Base-by-base conservation (phyloP, 2,797 vertebrate species). In the Platalea minor region DNA sequence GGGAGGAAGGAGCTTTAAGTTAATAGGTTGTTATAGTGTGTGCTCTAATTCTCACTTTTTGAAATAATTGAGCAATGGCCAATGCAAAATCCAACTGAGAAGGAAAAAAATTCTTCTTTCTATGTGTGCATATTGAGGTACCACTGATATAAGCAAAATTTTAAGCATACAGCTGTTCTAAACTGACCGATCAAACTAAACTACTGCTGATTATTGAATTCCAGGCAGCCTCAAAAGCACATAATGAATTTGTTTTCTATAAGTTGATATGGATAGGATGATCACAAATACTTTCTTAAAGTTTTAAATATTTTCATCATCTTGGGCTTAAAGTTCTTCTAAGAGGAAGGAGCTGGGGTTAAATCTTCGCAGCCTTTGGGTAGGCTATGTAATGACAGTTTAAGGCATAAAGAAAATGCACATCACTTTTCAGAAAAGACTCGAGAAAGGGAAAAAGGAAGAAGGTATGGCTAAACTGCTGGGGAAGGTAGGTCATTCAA, bases 321-420 rank as follows among this genome's bases (percentile, higher is more conserved):
- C 25, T 76, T 56, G 20, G 17, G 11, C 5, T 50, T 54, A 35
- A 79, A 39, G 3, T 26, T 83, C 5, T 75, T 76, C 8, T 31
- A 39, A 43, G 33, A 91, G 15, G 35, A 67, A 68, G 12, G 19
- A 65, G 23, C 5, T 60, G 28, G 20, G 21, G 3, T 57, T 57
- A 85, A 85, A 76, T 54, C 10, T 73, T 73, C 35, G 16, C 11
- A 76, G 24, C 17, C 15, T 59, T 35, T 29, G 85, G 2, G 18
- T 8, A 14, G 24, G 33, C 25, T 26, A 9, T 0, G 0, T 11
- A 80, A 33, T 43, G 48, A 64, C 13, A n/a, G 64, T 93, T 68
- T 51, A 35, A 75, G 28, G 24, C 23, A 59, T n/a, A 51, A 84
- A 57, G 17, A 3, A 73, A 78, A 70, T 4, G 13, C 11, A 18